A percentile compares a stretch with the other conserved stretches of the same genome.
Conservation (phyloP, 2,888 invertebrate species). For the Buathra laborator region DNA sequence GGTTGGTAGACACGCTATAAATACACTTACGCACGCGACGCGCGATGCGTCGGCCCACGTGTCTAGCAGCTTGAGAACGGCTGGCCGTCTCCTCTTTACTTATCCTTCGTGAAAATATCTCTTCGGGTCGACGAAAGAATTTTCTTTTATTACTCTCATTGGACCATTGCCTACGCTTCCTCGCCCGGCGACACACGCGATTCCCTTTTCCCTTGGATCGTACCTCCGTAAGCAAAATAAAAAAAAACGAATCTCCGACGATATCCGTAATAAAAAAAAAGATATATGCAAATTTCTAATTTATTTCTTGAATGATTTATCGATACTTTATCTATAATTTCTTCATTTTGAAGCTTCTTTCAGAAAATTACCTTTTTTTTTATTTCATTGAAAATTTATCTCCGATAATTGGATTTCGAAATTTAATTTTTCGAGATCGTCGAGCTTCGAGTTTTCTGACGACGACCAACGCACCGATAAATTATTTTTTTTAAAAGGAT, state of each 20-base stretch:
- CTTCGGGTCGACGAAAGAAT: constrained; percentile 39
- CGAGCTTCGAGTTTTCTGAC: too few relatives aligned
- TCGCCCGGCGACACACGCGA: constrained; percentile 23
- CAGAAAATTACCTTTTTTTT: too few relatives aligned
- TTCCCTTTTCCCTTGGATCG: constrained; percentile 53
- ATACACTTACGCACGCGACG: constrained; percentile 79
- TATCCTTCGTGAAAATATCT: constrained; percentile 58
- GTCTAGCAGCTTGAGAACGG: constrained; percentile 79
- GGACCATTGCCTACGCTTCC: constrained; percentile 24
- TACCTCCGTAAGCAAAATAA: constrained; percentile 18
- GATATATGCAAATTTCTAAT: too few relatives aligned
- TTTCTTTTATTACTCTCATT: constrained; percentile 48
- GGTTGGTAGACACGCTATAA: constrained; percentile 76
- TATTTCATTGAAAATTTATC: too few relatives aligned
- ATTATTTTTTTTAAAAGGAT: not conserved
- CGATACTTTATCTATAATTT: too few relatives aligned
- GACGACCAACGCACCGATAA: too few relatives aligned
- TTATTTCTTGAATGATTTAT: too few relatives aligned
- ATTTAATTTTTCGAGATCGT: too few relatives aligned
- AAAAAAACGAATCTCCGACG: not conserved
- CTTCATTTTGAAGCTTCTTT: too few relatives aligned
- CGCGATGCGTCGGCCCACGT: constrained; percentile 79
- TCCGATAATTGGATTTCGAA: too few relatives aligned
- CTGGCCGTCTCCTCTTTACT: constrained; percentile 47
- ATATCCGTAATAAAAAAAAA: too few relatives aligned